A percentile compares a stretch with the other conserved stretches of the same genome.
phyloP scores from a whole-genome alignment of 2,113 vertebrate species.

The Channa maculata region DNA sequence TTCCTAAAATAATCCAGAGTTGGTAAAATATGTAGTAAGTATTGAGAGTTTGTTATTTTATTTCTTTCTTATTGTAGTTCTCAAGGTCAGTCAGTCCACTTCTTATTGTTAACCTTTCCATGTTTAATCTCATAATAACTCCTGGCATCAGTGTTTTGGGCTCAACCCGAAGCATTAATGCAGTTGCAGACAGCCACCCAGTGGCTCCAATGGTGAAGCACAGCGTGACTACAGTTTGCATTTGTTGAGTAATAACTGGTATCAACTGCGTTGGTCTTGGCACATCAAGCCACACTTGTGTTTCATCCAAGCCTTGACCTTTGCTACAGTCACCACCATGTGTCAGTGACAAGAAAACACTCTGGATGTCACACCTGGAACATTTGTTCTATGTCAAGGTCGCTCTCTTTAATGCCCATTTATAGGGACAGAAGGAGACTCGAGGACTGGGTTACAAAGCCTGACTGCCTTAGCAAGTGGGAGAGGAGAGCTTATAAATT shows the following conservation, averaged over 20 bases:
- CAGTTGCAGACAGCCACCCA: conserved; percentile 72
- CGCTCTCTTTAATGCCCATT: conserved; percentile 31
- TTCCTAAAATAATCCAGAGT: not conserved
- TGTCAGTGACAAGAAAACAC: conserved; percentile 30
- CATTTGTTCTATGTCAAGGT: conserved; percentile 38
- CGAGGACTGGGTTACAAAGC: conserved; percentile 2
- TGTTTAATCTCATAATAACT: not conserved
- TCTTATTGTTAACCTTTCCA: not conserved
- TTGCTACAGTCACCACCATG: not conserved
- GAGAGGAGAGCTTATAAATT: conserved; percentile 12
- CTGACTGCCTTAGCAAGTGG: conserved; percentile 1
- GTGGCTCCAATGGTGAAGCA: conserved; percentile 35
- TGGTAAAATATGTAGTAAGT: not conserved
- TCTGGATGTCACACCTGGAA: conserved; percentile 49
- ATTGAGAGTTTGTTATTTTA: not conserved
- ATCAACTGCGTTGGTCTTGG: not conserved
- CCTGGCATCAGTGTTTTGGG: not conserved
- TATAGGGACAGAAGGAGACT: conserved; percentile 13
- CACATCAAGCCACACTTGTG: conserved; percentile 1
- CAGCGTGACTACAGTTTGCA: conserved; percentile 7
- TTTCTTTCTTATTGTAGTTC: not conserved
- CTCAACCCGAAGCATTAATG: not conserved
- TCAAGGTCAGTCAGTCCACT: too few relatives aligned
- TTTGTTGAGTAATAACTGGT: not conserved
- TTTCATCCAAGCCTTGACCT: conserved; percentile 9